Conservation (phyloP, 2,113 vertebrate species). For the Leucoraja erinaceus region DNA sequence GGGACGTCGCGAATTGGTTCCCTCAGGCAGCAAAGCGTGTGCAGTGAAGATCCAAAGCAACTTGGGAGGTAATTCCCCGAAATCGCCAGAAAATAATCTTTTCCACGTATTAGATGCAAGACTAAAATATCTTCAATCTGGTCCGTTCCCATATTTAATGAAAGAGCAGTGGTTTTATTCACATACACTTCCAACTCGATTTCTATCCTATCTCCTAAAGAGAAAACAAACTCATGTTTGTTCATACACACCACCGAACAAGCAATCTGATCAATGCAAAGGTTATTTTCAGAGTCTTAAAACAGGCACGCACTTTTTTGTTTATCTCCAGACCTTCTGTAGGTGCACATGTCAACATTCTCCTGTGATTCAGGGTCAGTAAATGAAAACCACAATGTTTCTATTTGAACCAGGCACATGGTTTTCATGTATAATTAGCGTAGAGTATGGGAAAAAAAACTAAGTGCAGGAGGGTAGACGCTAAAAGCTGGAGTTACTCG, state of each 20-base stretch:
- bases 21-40: conserved; percentile 70
- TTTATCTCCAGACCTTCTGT: not conserved
- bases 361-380: not conserved
- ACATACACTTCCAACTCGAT: conserved; percentile 87
- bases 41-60: conserved; percentile 81
- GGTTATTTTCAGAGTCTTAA: not conserved
- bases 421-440: not conserved
- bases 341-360: not conserved
- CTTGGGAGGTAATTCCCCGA: conserved; percentile 85
- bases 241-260: not conserved
- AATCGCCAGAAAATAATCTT: conserved; percentile 89
- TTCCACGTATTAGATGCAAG: conserved; percentile 79
- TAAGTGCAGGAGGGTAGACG: too few relatives aligned
- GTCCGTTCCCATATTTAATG: conserved; percentile 73
- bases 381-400: not conserved
- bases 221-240: conserved; percentile 8
- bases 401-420: not conserved
- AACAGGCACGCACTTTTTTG: not conserved
- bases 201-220: conserved; percentile 67
- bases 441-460: not conserved
- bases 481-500: too few relatives aligned
- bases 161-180: conserved; percentile 80
- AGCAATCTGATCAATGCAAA: not conserved
- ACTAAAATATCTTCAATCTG: conserved; percentile 89
- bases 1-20: conserved; percentile 82